These are phyloP conservation scores for Callipepla californica DNA, from an alignment of 2,113 vertebrate genomes.

Conservation along the genomic window DNA sequence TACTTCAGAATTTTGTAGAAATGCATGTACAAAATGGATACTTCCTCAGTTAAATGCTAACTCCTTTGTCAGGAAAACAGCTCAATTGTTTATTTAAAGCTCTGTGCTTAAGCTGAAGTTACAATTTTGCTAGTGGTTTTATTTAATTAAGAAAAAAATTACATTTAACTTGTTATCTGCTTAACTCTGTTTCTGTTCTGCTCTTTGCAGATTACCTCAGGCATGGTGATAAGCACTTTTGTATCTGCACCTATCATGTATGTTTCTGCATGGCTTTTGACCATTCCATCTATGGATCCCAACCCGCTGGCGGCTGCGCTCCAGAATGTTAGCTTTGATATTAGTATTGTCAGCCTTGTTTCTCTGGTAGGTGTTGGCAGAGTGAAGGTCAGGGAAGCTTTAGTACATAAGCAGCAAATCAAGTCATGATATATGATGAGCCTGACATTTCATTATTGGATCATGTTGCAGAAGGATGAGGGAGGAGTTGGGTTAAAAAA, in stretches of 20 bases:
- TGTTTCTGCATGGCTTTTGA: constrained; percentile 93
- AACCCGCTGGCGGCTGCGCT: constrained; percentile 86
- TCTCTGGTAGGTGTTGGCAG: constrained; percentile 86
- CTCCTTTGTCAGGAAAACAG: neutral
- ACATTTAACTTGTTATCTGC: neutral
- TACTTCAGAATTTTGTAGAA: neutral
- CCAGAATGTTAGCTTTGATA: constrained; percentile 92
- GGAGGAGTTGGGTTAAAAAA: neutral
- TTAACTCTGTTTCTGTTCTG: neutral
- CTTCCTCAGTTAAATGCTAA: neutral
- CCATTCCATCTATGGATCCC: constrained; percentile 90
- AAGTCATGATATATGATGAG: neutral
- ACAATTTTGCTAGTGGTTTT: neutral
- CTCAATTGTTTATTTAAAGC: neutral
- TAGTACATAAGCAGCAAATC: neutral
- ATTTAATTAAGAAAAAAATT: neutral
- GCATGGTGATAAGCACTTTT: constrained; percentile 97
- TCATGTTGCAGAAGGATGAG: neutral
- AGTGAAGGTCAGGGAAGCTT: neutral
- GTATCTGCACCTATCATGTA: constrained; percentile 98
- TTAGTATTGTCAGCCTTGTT: constrained; percentile 92
- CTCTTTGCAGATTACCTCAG: constrained; percentile 88
- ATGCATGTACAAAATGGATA: neutral
- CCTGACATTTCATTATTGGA: accelerated
- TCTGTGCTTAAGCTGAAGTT: neutral